Conservation (phyloP, 2,888 invertebrate species). For the Apotomis betuletana region DNA sequence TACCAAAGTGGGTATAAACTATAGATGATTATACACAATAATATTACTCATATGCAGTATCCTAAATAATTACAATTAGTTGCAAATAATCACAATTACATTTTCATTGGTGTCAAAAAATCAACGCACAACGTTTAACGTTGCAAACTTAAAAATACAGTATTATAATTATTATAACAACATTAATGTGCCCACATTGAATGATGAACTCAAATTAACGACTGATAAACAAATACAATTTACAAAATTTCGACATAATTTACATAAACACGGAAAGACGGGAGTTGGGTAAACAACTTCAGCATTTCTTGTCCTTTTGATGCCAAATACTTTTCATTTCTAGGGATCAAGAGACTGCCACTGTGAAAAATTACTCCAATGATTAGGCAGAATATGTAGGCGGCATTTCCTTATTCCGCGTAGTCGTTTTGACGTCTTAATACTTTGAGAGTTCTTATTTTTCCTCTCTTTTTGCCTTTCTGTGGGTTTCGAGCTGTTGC, state of each 20-base stretch:
- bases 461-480: not conserved
- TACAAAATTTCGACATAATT: conserved; percentile 9
- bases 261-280: conserved; percentile 20
- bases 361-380: conserved; percentile 46
- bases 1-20: conserved; percentile 49
- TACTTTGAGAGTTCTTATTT: not conserved
- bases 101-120: conserved; percentile 47
- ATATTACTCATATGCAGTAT: conserved; percentile 24
- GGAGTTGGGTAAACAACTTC: conserved; percentile 26
- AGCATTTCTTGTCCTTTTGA: conserved; percentile 36
- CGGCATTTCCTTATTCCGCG: conserved; percentile 15
- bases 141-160: conserved; percentile 9
- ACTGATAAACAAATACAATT: conserved; percentile 18
- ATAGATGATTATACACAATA: conserved; percentile 58
- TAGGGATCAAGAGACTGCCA: conserved; percentile 43
- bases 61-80: conserved; percentile 27
- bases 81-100: conserved; percentile 64
- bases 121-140: conserved; percentile 31
- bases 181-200: conserved; percentile 2
- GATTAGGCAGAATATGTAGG: conserved; percentile 43
- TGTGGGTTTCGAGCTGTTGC: not conserved
- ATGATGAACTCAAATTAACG: conserved; percentile 5
- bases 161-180: not conserved
- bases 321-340: conserved; percentile 36
- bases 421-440: conserved; percentile 2